phyloP scores from a whole-genome alignment of 2,797 vertebrate species.

The Lepilemur septentrionalis region DNA sequence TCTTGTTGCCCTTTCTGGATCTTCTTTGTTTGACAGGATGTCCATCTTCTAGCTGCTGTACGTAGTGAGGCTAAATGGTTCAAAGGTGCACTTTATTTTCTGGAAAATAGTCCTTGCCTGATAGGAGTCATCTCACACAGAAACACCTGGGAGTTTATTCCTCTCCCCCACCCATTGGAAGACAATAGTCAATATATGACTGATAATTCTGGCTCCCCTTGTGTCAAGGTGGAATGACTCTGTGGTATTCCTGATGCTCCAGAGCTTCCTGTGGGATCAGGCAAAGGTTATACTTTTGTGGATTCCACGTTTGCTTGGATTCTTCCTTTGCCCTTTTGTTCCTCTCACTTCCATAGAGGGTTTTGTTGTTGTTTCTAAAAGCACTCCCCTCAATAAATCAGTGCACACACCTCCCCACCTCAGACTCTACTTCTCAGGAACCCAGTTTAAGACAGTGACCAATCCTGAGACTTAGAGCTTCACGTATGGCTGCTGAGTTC shows the following conservation, averaged over 20 bases:
- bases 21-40: background rate
- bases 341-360: background rate
- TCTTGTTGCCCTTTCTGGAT: background rate
- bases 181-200: background rate
- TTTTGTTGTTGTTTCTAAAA: background rate
- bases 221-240: background rate
- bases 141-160: background rate
- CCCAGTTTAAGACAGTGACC: background rate
- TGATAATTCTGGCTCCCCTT: background rate
- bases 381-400: background rate
- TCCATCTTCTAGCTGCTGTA: background rate
- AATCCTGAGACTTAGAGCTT: too few relatives aligned
- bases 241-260: background rate
- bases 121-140: background rate
- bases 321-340: background rate
- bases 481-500: fast-evolving
- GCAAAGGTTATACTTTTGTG: background rate
- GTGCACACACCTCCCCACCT: fast-evolving
- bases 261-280: background rate
- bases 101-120: background rate
- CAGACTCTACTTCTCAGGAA: background rate
- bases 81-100: background rate
- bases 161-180: fast-evolving
- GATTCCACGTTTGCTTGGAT: background rate
- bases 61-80: background rate